A percentile compares a stretch with the other conserved stretches of the same genome.
phyloP scores from a whole-genome alignment of 2,113 vertebrate species.

The Crotalus horridus region DNA sequence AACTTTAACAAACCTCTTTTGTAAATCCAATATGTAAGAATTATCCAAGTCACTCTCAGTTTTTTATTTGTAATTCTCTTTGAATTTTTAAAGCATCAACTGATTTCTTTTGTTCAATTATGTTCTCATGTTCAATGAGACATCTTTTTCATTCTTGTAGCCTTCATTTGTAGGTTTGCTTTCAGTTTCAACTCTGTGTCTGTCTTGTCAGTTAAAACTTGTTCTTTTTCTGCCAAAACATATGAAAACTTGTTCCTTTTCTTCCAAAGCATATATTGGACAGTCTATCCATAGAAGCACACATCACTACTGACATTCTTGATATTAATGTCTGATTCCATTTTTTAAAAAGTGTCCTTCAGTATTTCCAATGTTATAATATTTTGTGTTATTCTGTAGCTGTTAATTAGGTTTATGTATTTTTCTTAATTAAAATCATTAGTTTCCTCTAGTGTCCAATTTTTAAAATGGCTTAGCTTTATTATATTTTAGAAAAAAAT shows the following conservation, averaged over 20 bases:
- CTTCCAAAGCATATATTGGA: not conserved
- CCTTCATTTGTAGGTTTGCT: not conserved
- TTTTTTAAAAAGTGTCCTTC: not conserved
- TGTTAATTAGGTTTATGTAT: not conserved
- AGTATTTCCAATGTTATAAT: not conserved
- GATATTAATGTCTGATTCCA: not conserved
- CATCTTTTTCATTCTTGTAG: not conserved
- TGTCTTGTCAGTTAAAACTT: not conserved
- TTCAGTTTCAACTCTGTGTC: not conserved
- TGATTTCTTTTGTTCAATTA: no score
- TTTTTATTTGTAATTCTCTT: not conserved
- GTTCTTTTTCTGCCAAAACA: not conserved
- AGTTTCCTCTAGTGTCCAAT: not conserved
- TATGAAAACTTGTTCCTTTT: no score
- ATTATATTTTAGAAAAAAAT: not conserved
- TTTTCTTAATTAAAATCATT: not conserved
- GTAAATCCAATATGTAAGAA: not conserved
- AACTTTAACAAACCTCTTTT: not conserved
- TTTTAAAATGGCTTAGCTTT: not conserved
- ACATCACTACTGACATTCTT: not conserved
- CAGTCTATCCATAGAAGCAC: not conserved
- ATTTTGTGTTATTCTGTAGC: not conserved
- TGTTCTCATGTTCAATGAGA: no score
- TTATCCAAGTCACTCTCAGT: not conserved
- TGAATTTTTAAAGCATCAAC: not conserved